Evolutionary conservation across 2,113 vertebrate genomes (phyloP), one percentile per base, ranked within the genome.

Genomic region (Centrocercus urophasianus): DNA sequence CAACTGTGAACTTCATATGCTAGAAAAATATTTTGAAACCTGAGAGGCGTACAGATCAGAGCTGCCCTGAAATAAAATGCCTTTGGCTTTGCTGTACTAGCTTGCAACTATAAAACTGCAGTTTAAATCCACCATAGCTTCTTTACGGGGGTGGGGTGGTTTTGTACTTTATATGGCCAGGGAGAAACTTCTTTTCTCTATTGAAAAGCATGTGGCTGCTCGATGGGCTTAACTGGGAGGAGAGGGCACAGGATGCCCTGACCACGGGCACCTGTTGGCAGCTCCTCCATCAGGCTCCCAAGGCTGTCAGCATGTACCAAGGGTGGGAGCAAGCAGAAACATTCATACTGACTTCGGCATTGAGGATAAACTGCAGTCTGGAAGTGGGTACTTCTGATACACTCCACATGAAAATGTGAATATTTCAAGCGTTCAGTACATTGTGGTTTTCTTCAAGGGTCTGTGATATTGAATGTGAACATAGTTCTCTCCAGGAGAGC

Each of bases 371-470:
- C 34, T 64, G 71, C 50, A 85, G 88, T 77, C 86, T 52, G 48
- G 45, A 60, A 22, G 14, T 0, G 3, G 40, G 24, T 45, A 34
- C 61, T 78, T 88, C 74, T 75, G 61, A 30, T 72, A 2, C 34
- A 69, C 61, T 56, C 59, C 74, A 66, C 90, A 69, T 48, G 74
- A 67, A 84, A 90, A 20, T 60, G 61, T 48, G 83, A 78, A 48
- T 17, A 34, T 76, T 86, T 75, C 36, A 47, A 91, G 21, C 59
- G 30, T 91, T 89, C 93, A 27, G 77, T 60, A 69, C 64, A 63
- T 93, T 83, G 82, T 93, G 92, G 90, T 88, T 86, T 86, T 92
- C 92, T 95, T 95, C 83, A 54, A 0, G 45, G 88, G n/a, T 63
- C 74, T 78, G 27, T 74, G 43, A n/a, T 80, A 45, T 60, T 89